Base-by-base conservation (phyloP, 2,113 vertebrate species). In the Cinclus mexicanus region DNA sequence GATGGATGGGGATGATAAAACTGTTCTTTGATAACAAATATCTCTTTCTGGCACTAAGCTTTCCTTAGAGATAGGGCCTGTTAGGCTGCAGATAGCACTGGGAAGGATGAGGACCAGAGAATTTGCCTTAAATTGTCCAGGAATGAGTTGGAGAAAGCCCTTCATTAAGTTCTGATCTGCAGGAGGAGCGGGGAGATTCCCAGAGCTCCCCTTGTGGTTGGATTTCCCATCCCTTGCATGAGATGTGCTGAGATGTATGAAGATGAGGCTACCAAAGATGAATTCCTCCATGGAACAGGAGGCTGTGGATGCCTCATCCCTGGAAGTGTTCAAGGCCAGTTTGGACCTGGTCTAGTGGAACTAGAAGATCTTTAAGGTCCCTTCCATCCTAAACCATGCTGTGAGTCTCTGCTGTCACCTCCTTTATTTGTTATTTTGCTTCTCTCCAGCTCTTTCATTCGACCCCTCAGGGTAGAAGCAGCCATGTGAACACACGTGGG, bases 401-500 rank as follows among this genome's bases (percentile, higher is more conserved):
- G 41, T 8, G 25, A 55, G 18, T 42, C 24, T 42, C 71, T 83
- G 71, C 26, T 29, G 81, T 57, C 50, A 17, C 19, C 23, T 23
- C 18, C 6, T 41, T 23, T 29, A 26, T 41, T 63, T 68, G 33
- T 29, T 22, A 4, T 19, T 87, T 64, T 39, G 65, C 15, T 47
- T 11, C 53, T 65, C 67, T 60, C 31, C 64, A 14, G 8, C 64
- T 68, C 61, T 50, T 78, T 12, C 47, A 46, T 72, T 85, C 12
- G 3, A 76, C 65, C 74, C 71, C 67, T 8, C 9, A 4, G 33
- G 41, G n/a, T 39, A 9, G 18, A 41, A 57, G 50, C 64, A 44
- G 44, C 75, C 0, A 0, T 0, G 57, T 10, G 60, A 52, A 17
- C 16, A 5, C 7, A 19, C 7, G 7, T 6, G n/a, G 31, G 52